Evolutionary conservation across 1,140 invertebrate genomes (phyloP), one percentile per base, ranked within the genome.

Genomic region (Thalassaphorura encarpata): DNA sequence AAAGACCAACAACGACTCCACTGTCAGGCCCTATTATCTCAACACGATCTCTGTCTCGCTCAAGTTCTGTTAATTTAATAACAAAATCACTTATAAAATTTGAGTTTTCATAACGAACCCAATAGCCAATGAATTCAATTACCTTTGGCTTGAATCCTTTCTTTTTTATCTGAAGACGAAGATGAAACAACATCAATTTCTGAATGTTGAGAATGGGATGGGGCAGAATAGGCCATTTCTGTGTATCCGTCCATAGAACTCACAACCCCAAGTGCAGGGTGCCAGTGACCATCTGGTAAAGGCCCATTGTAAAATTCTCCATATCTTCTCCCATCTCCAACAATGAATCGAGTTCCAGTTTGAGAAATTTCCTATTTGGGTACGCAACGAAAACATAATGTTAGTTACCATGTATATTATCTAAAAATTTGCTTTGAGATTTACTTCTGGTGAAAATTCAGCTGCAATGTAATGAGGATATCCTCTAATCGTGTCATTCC

Each of bases 271-370:
- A 89, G 67, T 42, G 83, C 81, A 5, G 92, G 75, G 58, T 83
- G 80, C 62, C 85, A 81, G 65, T 81, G 63, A 24, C 68, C 72
- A 36, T 77, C 67, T 40, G 81, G 72, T 21, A 93, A 69, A 1
- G 85, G 87, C 13, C 80, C 81, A 74, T 94, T 94, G 52, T 79
- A 82, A 68, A 80, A 92, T 0, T 79, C 78, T 57, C 84, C 83
- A 67, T 89, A 87, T 5, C 72, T 78, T 49, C 73, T 75, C 21
- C 79, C 78, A 73, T 91, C 82, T 15, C 89, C 89, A 42, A 94
- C 79, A 4, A 77, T 73, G 73, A 93, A 93, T 23, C 76, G 66
- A 73, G 66, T 56, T 26, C 46, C 46, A 28, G 13, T 48, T 13
- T 15, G 4, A 8, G 46, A 24, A 24, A 27, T 11, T 13, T 48